Evolutionary conservation across 2,113 vertebrate species (phyloP).

Genomic region (Microcebus ravelobensis): DNA sequence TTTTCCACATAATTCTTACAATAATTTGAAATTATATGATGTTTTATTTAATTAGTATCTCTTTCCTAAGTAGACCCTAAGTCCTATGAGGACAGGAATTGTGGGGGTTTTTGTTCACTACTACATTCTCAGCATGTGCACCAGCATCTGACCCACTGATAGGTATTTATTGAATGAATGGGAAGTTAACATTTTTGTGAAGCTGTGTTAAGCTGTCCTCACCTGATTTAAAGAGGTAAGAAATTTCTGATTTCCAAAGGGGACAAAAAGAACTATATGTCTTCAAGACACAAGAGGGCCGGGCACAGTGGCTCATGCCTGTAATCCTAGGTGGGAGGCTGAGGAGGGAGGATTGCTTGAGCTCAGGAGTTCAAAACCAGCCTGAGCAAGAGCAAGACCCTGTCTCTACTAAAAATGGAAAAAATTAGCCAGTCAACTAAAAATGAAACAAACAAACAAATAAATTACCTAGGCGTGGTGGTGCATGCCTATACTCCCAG

Average conservation of each 20-base stretch:
- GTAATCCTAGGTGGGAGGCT: too few relatives aligned
- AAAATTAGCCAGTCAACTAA: too few relatives aligned
- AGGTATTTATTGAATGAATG: background rate
- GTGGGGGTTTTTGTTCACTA: background rate
- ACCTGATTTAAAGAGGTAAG: background rate
- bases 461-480: too few relatives aligned
- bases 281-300: background rate
- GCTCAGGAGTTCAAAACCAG: too few relatives aligned
- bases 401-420: too few relatives aligned
- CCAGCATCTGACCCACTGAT: background rate
- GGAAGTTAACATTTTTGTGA: slow-evolving; percentile 21
- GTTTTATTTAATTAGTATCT: slow-evolving; percentile 13
- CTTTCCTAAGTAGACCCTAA: background rate
- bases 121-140: background rate
- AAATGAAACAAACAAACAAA: too few relatives aligned
- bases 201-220: background rate
- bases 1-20: background rate
- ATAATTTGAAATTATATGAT: background rate
- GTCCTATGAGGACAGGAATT: background rate
- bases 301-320: too few relatives aligned
- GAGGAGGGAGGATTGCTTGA: too few relatives aligned
- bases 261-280: background rate
- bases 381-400: too few relatives aligned
- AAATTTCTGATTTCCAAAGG: background rate
- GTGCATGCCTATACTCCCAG: too few relatives aligned